phyloP scores from a whole-genome alignment of 2,113 vertebrate species.

The western clawed frog (Xenopus tropicalis) region UCB_Xtro_10.0 CM004444.2:110262501-110263000 shows the following conservation, averaged over 20 bases:
- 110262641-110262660: no score
- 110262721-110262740: constrained; percentile 58
- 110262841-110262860: constrained; percentile 27
- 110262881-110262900: background rate
- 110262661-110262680: no score
- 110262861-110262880: constrained; percentile 14
- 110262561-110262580: no score
- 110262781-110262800: constrained; percentile 79
- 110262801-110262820: constrained; percentile 81
- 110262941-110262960: background rate
- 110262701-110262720: constrained; percentile 41
- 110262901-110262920: constrained; percentile 8
- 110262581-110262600: no score
- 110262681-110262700: constrained; percentile 22
- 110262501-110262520: no score
- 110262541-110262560: no score
- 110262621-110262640: no score
- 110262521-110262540: no score
- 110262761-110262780: constrained; percentile 66
- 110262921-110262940: background rate
- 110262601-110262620: no score
- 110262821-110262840: constrained; percentile 61
- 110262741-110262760: constrained; percentile 70
- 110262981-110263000: no score
- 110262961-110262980: no score